Evolutionary conservation across 2,888 invertebrate genomes (phyloP).

Genomic region (Colletes collaris): DNA sequence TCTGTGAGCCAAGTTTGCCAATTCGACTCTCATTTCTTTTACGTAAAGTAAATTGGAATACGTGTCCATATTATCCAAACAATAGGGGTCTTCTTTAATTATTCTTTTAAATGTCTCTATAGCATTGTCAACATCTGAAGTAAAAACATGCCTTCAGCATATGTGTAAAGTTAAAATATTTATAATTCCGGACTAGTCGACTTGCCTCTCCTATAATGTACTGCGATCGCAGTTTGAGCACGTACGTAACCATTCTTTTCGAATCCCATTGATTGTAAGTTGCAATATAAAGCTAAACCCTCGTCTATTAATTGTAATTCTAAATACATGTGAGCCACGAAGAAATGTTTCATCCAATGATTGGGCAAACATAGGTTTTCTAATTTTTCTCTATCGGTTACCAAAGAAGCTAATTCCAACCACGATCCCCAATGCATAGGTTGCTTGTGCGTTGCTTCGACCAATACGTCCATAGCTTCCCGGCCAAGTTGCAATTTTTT

Average conservation of each 20-base stretch:
- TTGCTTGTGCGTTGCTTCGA: constrained; percentile 90
- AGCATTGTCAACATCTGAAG: constrained; percentile 93
- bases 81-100: constrained; percentile 94
- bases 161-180: neutral
- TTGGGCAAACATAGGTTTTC: constrained; percentile 88
- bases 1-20: constrained; percentile 96
- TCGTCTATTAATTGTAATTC: constrained; percentile 96
- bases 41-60: constrained; percentile 98
- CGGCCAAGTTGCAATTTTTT: constrained; percentile 92
- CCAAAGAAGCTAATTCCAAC: constrained; percentile 94
- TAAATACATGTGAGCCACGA: constrained; percentile 94
- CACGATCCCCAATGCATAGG: constrained; percentile 98
- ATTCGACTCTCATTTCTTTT: constrained; percentile 94
- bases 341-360: constrained; percentile 98
- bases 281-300: constrained; percentile 92
- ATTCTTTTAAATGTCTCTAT: constrained; percentile 93
- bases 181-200: constrained; percentile 19
- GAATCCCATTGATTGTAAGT: constrained; percentile 91
- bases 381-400: constrained; percentile 91
- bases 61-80: constrained; percentile 97
- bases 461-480: constrained; percentile 91
- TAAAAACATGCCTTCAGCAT: neutral
- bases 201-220: constrained; percentile 95
- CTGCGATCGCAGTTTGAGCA: constrained; percentile 95
- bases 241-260: constrained; percentile 94